Evolutionary conservation across 2,113 vertebrate species (phyloP), one percentile per base, ranked within the genome.

Genomic region (Myiozetetes cayanensis): DNA sequence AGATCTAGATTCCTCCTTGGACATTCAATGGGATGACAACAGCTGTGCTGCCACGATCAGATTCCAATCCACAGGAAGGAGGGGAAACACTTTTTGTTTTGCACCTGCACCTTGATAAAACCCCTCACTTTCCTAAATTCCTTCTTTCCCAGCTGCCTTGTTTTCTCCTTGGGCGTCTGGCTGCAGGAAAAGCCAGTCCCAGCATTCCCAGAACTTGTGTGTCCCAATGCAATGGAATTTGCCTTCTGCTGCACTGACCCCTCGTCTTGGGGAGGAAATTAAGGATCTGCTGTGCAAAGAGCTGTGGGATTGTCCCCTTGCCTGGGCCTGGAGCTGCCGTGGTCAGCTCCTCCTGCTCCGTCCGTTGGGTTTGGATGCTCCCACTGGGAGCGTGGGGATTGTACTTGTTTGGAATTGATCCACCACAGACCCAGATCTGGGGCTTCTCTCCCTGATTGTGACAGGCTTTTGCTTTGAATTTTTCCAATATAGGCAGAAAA

Each of bases 101-200:
- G 95, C 97, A 97, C 97, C 93, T 97, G 97, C 97, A 96, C 97
- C 97, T 97, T 93, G 92, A 90, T 87, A 62, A 92, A 76, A 52
- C 91, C 46, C 84, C 85, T 96, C 91, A 44, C 82, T 95, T 73
- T 87, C 89, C 56, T 11, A 2, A 73, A 4, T 37, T 56, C n/a
- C 65, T 53, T 53, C 72, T 87, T 50, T 68, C 63, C 86, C 59
- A 24, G 39, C 67, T 73, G 56, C 79, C 59, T 70, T 9, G 6
- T 65, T 71, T 81, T 33, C 24, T 2, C 4, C 58, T 61, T 8
- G 37, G 68, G 35, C 0, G 0, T 27, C 73, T 77, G 73, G 53
- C 56, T 82, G 71, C 58, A 8, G 59, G 53, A 50, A 30, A 9
- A 91, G 44, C 73, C 44, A 22, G 31, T 15, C 24, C 61, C 21